Evolutionary conservation across 2,888 invertebrate species (phyloP).

Genomic region (Brenthis hecate): DNA sequence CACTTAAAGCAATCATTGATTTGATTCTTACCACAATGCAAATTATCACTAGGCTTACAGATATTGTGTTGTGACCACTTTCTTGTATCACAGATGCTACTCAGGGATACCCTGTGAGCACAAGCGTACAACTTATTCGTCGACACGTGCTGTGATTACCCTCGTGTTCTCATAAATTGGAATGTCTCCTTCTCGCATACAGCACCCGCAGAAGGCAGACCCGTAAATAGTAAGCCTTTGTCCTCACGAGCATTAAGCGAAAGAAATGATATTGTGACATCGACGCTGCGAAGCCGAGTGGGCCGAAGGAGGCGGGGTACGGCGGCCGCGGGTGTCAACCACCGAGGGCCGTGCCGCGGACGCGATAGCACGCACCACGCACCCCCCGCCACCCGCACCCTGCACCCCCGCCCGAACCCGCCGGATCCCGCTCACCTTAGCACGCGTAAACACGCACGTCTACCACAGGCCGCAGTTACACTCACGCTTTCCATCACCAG

Average conservation of each 20-base stretch:
- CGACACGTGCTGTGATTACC: slow-evolving; percentile 75
- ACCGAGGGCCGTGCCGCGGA: slow-evolving; percentile 68
- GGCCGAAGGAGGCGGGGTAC: slow-evolving; percentile 79
- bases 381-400: slow-evolving; percentile 69
- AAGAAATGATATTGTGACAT: slow-evolving; percentile 75
- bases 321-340: slow-evolving; percentile 64
- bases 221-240: slow-evolving; percentile 80
- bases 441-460: slow-evolving; percentile 20
- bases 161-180: slow-evolving; percentile 77
- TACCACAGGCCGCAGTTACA: slow-evolving; percentile 16
- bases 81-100: slow-evolving; percentile 79
- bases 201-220: slow-evolving; percentile 91
- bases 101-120: slow-evolving; percentile 74
- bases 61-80: slow-evolving; percentile 78
- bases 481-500: slow-evolving; percentile 50
- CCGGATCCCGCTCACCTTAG: slow-evolving; percentile 19
- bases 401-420: slow-evolving; percentile 43
- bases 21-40: slow-evolving; percentile 69
- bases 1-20: slow-evolving; percentile 68
- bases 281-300: slow-evolving; percentile 72
- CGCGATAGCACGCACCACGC: slow-evolving; percentile 51
- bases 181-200: slow-evolving; percentile 92
- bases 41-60: slow-evolving; percentile 76
- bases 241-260: slow-evolving; percentile 83
- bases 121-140: slow-evolving; percentile 69